A percentile compares a stretch with the other conserved stretches of the same genome.
Conservation (phyloP, 2,888 invertebrate genomes). For the Stramonita haemastoma region DNA sequence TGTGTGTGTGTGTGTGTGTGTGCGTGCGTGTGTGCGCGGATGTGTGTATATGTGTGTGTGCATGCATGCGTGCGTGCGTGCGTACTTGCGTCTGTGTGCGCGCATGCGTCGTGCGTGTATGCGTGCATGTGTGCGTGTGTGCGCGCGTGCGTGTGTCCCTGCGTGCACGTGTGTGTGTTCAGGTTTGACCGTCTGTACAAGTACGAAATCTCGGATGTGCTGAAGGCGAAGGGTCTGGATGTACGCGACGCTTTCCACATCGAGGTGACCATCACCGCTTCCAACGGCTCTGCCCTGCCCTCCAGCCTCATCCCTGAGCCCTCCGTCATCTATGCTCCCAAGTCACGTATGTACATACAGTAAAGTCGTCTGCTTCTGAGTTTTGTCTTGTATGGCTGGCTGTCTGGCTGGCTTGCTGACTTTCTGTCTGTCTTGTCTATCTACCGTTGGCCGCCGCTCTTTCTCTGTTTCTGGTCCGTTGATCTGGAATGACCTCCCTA, state of each 20-base stretch:
- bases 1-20: constrained; percentile 13
- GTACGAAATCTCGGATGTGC: constrained; percentile 51
- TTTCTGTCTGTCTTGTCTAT: background rate
- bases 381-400: background rate
- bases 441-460: background rate
- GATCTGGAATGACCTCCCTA: too few relatives aligned
- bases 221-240: constrained; percentile 33
- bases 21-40: background rate
- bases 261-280: constrained; percentile 41
- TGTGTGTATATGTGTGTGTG: too few relatives aligned
- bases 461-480: too few relatives aligned
- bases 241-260: constrained; percentile 46
- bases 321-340: constrained; percentile 48
- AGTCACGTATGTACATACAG: constrained; percentile 44
- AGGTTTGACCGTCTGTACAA: constrained; percentile 53
- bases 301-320: constrained; percentile 45
- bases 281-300: constrained; percentile 44
- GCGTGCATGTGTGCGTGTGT: background rate
- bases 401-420: background rate
- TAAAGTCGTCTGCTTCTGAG: background rate
- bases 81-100: too few relatives aligned
- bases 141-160: background rate
- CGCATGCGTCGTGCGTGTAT: too few relatives aligned
- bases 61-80: too few relatives aligned
- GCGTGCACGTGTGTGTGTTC: background rate